Conservation (phyloP, 2,113 vertebrate genomes). For the Lagopus leucura region DNA sequence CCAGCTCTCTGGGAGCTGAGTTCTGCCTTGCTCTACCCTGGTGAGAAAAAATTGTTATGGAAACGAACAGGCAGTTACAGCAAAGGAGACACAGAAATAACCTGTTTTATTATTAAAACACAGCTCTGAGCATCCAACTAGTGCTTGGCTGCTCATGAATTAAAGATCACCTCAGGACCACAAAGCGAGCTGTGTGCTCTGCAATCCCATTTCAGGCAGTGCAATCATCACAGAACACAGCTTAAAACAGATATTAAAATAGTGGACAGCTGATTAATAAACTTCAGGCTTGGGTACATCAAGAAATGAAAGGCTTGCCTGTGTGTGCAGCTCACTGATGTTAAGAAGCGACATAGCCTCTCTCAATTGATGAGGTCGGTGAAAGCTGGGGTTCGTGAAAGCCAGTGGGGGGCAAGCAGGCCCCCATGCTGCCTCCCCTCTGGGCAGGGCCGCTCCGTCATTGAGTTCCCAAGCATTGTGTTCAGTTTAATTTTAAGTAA, state of each 20-base stretch:
- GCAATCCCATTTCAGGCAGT: neutral
- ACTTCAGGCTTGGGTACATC: neutral
- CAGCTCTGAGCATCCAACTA: neutral
- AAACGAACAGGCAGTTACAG: neutral
- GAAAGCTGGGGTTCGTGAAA: neutral
- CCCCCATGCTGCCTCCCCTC: neutral
- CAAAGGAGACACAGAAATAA: neutral
- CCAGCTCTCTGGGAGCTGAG: neutral
- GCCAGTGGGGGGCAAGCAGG: neutral
- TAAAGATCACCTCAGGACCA: neutral
- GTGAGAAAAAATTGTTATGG: neutral
- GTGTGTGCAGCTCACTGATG: neutral
- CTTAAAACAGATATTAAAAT: neutral
- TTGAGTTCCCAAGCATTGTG: neutral
- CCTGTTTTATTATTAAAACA: neutral
- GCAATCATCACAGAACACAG: neutral
- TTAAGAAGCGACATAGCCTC: neutral
- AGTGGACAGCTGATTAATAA: neutral
- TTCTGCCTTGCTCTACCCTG: neutral
- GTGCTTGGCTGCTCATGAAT: neutral
- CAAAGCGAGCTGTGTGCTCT: neutral
- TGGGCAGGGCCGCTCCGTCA: neutral
- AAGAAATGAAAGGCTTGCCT: neutral
- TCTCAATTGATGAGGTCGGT: neutral
- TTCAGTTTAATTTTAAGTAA: slow-evolving; percentile 42